Base-by-base conservation (phyloP, 2,888 invertebrate species). In the Chouioia cunea region DNA sequence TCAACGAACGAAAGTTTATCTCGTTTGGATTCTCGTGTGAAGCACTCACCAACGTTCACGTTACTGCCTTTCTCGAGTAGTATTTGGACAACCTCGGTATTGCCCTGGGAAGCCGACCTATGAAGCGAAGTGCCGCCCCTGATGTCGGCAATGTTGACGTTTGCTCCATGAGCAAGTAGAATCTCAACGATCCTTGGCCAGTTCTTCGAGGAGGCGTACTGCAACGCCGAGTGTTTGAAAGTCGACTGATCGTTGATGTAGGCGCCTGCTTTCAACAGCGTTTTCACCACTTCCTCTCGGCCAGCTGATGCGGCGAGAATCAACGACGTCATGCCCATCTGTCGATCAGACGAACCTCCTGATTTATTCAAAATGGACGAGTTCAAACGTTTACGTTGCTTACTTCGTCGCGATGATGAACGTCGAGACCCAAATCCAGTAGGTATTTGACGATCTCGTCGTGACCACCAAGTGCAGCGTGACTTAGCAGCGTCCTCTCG, bases 191-290 rank as follows among this genome's bases (percentile, higher is more conserved):
- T 90, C 85, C 92, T 89, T 77, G 88, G 86, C 88, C 92, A 92
- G 70, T 93, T 93, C 86, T 95, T 96, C 0, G 95, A 96, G 72
- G 93, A 92, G 52, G 94, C 93, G 88, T 96, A 95, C 81, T 95
- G 95, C 62, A 96, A 85, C 10, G 95, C 88, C 47, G 94, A 92
- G 84, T 96, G 95, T 0, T 84, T 86, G 65, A n/a, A n/a, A n/a
- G n/a, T n/a, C n/a, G 92, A 93, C 79, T 90, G 90, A 59, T 91
- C 90, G 86, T 94, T 92, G 0, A 95, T 89, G 83, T 93, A 87
- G 15, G 93, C 93, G 50, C 91, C 91, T 80, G 90, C 89, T 16
- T 88, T 86, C 70, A 95, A 81, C 18, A 96, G 85, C 1, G 90
- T 82, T 63, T 88, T 88, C 0, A 93, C 93, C 59, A 93, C 90